Evolutionary conservation across 2,888 invertebrate genomes (phyloP).

Genomic region (Calameuta filiformis): DNA sequence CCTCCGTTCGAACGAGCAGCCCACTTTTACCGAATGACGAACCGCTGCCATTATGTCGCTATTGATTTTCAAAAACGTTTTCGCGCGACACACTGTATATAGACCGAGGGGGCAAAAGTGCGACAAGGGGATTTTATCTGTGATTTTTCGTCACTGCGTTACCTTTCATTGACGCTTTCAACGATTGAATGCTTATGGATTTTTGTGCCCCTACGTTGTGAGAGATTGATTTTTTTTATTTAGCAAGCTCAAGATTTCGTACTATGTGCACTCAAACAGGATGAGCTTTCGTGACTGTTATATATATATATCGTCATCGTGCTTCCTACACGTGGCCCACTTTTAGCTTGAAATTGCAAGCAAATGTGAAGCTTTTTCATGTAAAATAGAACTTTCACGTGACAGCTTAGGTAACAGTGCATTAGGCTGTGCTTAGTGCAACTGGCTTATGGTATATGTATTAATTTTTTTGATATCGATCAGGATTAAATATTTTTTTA

Average conservation of each 20-base stretch:
- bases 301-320: neutral
- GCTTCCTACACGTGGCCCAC: neutral
- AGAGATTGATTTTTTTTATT: neutral
- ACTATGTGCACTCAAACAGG: neutral
- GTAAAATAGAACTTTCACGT: neutral
- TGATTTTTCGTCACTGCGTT: neutral
- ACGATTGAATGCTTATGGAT: neutral
- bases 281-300: neutral
- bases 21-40: neutral
- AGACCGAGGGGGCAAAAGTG: neutral
- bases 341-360: neutral
- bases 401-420: neutral
- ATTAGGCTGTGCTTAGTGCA: neutral
- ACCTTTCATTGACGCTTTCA: neutral
- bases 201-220: neutral
- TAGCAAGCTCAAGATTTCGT: neutral
- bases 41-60: neutral
- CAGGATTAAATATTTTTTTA: neutral
- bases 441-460: neutral
- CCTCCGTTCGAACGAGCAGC: neutral
- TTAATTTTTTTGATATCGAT: neutral
- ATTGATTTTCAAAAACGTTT: neutral
- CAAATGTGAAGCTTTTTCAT: neutral
- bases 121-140: neutral
- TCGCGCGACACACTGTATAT: neutral